Conservation (phyloP, 2,888 invertebrate genomes). For the Augochlorella aurata region DNA sequence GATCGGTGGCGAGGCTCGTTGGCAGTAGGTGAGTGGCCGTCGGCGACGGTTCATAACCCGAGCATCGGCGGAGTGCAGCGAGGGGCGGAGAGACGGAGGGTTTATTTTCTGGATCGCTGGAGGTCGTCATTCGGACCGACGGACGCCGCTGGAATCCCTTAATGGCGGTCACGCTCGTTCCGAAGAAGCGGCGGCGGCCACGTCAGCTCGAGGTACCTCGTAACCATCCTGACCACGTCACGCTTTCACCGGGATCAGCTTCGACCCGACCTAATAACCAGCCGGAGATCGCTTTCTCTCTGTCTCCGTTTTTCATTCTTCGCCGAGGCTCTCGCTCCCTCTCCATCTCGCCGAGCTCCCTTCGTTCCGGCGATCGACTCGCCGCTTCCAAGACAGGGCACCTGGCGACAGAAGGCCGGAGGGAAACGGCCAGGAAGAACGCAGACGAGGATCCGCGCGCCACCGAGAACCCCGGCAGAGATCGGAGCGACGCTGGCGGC, state of each 20-base stretch:
- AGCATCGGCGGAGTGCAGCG: conserved; percentile 21
- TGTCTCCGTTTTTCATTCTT: background rate
- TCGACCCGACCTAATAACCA: background rate
- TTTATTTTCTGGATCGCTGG: conserved; percentile 76
- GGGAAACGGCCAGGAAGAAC: conserved; percentile 2
- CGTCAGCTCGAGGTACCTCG: conserved; percentile 59
- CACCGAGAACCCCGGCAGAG: conserved; percentile 18
- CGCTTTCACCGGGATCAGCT: conserved; percentile 24
- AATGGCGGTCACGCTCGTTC: conserved; percentile 68
- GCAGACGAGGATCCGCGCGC: background rate
- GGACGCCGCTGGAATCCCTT: conserved; percentile 75
- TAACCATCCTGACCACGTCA: conserved; percentile 48
- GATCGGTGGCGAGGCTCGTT: conserved; percentile 38
- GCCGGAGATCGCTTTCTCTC: background rate
- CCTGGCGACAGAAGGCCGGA: background rate
- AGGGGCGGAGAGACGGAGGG: conserved; percentile 56
- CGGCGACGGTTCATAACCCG: conserved; percentile 65
- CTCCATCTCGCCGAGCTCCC: background rate
- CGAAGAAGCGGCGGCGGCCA: conserved; percentile 60
- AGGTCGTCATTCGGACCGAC: conserved; percentile 75
- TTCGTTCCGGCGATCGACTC: conserved; percentile 9
- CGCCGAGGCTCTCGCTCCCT: background rate
- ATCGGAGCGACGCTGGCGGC: conserved; percentile 23
- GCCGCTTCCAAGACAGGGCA: background rate
- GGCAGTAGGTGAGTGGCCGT: conserved; percentile 39